Percentiles rank a stretch among this genome's conserved stretches.
phyloP scores from a whole-genome alignment of 2,113 vertebrate genomes.

The Cyphomyrus discorhynchus region DNA sequence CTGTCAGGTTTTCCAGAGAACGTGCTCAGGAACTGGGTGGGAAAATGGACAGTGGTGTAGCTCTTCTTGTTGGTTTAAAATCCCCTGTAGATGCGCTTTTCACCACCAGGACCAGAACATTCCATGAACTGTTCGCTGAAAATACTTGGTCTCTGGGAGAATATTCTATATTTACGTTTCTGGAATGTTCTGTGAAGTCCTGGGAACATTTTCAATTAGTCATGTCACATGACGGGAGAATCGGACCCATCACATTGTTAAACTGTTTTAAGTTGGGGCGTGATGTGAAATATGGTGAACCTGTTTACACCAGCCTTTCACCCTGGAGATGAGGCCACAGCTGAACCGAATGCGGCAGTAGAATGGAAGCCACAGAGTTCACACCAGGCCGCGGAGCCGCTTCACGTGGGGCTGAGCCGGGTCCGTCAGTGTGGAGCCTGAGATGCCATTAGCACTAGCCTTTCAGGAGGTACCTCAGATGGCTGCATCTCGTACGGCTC shows the following conservation, averaged over 20 bases:
- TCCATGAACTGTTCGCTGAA: background rate
- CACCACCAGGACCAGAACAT: background rate
- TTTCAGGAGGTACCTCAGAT: background rate
- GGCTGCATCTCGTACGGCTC: background rate
- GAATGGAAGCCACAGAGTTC: background rate
- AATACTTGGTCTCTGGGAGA: background rate
- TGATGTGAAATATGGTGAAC: background rate
- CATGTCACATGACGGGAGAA: background rate
- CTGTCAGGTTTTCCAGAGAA: background rate
- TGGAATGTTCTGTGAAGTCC: background rate
- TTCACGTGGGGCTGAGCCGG: background rate
- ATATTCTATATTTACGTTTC: background rate
- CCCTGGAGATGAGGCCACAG: background rate
- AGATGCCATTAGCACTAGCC: background rate
- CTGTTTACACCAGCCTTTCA: background rate
- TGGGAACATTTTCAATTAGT: background rate
- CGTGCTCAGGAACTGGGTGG: background rate
- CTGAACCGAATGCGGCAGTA: background rate
- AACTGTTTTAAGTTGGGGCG: background rate
- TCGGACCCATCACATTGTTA: background rate
- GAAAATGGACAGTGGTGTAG: background rate
- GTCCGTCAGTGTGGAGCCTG: background rate
- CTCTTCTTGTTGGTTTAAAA: background rate
- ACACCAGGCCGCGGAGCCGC: background rate
- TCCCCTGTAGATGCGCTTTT: background rate